Evolutionary conservation across 30 jellyfish, hydroid and myxozoan genomes (phyloP).

Genomic region (Nemopilema nomurai): DNA sequence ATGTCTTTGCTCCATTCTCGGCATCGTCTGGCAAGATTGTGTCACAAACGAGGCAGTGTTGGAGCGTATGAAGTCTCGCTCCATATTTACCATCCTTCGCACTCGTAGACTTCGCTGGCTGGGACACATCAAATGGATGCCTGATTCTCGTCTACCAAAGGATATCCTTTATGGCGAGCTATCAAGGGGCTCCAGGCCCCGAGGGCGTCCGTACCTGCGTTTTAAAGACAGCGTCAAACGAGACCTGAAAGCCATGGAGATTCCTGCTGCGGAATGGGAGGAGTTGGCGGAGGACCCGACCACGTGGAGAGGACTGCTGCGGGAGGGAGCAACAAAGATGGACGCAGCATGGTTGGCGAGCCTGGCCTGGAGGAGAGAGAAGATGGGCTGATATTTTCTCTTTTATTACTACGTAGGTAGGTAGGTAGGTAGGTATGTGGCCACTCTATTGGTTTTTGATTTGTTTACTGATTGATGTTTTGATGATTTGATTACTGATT

Average conservation of each 20-base stretch:
- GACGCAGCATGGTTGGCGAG: too few species aligned
- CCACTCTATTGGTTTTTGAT: too few species aligned
- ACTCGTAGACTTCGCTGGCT: not conserved
- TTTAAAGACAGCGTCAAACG: not conserved
- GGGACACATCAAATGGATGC: not conserved
- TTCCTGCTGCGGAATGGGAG: not conserved
- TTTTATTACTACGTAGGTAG: too few species aligned
- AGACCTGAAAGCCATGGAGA: not conserved
- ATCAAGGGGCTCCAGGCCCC: not conserved
- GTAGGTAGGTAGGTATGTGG: too few species aligned
- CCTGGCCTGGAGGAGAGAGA: too few species aligned
- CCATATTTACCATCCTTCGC: not conserved
- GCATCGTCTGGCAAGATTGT: not conserved
- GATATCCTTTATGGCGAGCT: not conserved
- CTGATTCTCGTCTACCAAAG: not conserved
- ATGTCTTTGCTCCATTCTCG: not conserved
- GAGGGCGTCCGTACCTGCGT: not conserved
- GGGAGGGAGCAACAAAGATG: not conserved
- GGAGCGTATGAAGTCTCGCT: not conserved
- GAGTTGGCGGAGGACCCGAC: not conserved
- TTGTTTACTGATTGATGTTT: too few species aligned
- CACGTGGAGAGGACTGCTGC: not conserved
- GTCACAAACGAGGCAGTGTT: not conserved
- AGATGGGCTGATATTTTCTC: too few species aligned
- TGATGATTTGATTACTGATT: too few species aligned